Conservation (phyloP, 2,888 invertebrate species). For the Acheta domesticus region DNA sequence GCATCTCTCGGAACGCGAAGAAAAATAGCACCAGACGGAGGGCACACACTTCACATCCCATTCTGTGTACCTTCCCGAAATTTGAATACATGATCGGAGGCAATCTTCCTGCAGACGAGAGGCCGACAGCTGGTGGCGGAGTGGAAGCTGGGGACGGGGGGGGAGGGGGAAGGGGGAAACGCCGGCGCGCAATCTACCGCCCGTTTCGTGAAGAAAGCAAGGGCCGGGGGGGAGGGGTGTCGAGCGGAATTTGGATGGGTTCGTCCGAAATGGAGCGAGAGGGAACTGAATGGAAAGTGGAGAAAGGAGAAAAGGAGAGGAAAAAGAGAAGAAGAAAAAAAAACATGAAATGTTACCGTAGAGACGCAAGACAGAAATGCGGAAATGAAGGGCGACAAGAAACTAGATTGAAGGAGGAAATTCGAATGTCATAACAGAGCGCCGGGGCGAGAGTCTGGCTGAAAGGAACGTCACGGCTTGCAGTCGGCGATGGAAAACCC, state of each 20-base stretch:
- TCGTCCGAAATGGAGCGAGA: not conserved
- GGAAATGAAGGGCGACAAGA: no score
- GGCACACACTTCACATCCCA: slow-evolving; percentile 2
- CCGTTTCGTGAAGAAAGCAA: not conserved
- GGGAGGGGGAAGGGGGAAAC: not conserved
- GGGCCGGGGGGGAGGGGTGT: not conserved
- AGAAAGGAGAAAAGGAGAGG: not conserved
- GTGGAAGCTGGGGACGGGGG: not conserved
- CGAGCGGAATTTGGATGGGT: not conserved
- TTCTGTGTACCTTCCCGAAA: slow-evolving; percentile 10
- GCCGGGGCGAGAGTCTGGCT: no score
- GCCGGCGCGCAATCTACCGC: not conserved
- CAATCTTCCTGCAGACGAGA: not conserved
- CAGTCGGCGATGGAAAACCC: no score
- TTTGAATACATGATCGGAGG: slow-evolving; percentile 18
- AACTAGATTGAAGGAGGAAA: no score
- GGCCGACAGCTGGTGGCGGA: not conserved
- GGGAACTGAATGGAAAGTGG: not conserved
- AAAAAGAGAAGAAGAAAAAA: not conserved
- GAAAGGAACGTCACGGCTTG: no score
- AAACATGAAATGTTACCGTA: not conserved
- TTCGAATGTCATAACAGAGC: no score
- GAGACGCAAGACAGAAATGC: no score
- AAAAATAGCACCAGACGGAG: not conserved
- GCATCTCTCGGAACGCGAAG: not conserved